Conservation (phyloP, 2,113 vertebrate species). For the Sardina pilchardus region DNA sequence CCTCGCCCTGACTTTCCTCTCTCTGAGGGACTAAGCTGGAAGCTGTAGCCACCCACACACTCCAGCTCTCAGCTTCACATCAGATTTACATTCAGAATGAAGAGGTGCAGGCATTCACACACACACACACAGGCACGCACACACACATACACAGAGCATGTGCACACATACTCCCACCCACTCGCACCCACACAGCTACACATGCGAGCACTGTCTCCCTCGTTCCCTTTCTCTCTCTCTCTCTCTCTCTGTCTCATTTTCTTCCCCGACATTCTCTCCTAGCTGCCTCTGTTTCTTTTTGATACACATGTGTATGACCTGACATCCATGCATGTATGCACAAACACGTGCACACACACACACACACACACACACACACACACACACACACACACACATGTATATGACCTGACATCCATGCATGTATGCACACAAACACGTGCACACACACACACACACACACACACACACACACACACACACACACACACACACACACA, state of each 20-base stretch:
- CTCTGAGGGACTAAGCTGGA: slow-evolving; percentile 68
- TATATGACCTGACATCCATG: slow-evolving; percentile 5
- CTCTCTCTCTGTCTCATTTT: background rate
- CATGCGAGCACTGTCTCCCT: slow-evolving; percentile 22
- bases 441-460: background rate
- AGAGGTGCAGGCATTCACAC: slow-evolving; percentile 49
- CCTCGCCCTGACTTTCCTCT: slow-evolving; percentile 33
- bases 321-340: background rate
- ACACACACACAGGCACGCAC: slow-evolving; percentile 52
- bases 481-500: background rate
- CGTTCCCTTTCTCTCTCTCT: background rate
- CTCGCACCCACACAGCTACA: slow-evolving; percentile 13
- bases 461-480: background rate
- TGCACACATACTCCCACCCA: slow-evolving; percentile 13
- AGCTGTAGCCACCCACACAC: slow-evolving; percentile 74
- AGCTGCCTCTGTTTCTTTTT: background rate
- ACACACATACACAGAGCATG: slow-evolving; percentile 39
- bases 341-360: background rate
- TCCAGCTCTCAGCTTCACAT: slow-evolving; percentile 70
- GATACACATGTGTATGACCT: background rate
- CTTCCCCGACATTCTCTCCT: background rate
- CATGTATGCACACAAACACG: background rate
- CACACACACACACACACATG: slow-evolving; percentile 8
- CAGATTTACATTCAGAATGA: slow-evolving; percentile 76
- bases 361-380: background rate